A percentile compares a stretch with the other conserved stretches of the same genome.
Conservation (phyloP, 2,797 vertebrate species). For the Sebastiscus tertius region DNA sequence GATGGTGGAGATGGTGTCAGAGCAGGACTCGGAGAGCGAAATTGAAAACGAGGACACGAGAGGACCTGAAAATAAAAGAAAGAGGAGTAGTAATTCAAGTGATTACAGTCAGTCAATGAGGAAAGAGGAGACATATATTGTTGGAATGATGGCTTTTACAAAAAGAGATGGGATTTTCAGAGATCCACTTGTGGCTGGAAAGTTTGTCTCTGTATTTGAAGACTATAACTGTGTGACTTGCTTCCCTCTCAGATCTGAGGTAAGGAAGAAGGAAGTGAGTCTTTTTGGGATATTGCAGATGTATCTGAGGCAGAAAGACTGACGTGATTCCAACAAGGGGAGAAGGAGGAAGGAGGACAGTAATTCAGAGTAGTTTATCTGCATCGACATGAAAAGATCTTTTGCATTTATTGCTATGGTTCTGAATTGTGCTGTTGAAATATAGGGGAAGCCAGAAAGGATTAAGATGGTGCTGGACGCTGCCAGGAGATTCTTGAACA, state of each 20-base stretch:
- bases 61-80: not conserved
- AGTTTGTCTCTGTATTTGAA: not conserved
- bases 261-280: not conserved
- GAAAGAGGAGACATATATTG: not conserved
- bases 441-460: no score
- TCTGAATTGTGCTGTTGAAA: no score
- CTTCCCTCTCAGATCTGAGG: not conserved
- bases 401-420: fast-evolving
- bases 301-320: not conserved
- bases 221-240: not conserved
- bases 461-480: no score
- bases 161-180: not conserved
- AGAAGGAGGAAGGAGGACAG: not conserved
- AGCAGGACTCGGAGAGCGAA: not conserved
- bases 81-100: not conserved
- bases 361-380: not conserved
- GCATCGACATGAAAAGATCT: no score
- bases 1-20: not conserved
- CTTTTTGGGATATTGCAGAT: not conserved
- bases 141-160: not conserved
- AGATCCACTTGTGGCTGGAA: not conserved
- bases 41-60: not conserved
- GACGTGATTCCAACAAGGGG: not conserved
- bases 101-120: not conserved
- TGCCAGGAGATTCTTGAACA: no score